Base-by-base conservation (phyloP, 2,113 vertebrate genomes). In the Numenius arquata region DNA sequence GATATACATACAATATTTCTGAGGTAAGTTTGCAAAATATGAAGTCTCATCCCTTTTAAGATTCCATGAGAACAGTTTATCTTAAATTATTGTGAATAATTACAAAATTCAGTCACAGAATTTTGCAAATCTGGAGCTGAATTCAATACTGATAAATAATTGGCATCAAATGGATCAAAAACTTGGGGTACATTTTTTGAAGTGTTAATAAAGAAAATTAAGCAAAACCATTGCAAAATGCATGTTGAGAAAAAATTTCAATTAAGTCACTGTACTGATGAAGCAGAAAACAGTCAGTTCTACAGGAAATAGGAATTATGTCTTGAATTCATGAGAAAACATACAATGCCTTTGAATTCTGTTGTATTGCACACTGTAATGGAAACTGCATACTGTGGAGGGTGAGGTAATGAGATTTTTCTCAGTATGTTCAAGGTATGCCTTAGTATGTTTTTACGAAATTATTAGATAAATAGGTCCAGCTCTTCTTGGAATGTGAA, bases 191-290 rank as follows among this genome's bases (percentile, higher is more conserved):
- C 7, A 32, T 63, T 81, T 50, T 77, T 73, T n/a, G 38, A 91
- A 92, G 73, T 97, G 90, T 85, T 96, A 95, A 95, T 89, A 73
- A 93, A 94, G 93, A 94, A 55, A 90, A 93, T 45, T 9, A 83
- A 94, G 77, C 23, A 96, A 91, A 97, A 55, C 5, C 17, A 58
- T 80, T 97, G 84, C 41, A 96, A 95, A 97, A 95, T 88, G 41
- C 95, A 84, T 78, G 30, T 95, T 96, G 70, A 95, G 82, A 97
- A 94, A 76, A 14, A 81, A 58, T 96, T 97, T 95, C 82, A 96
- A 85, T 96, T 95, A 96, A 95, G 91, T 96, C 76, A 66, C 80
- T 94, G 71, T 77, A 90, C 15, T 91, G 89, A 36, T 95, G 89
- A 95, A 95, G 85, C 68, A 97, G 82, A 95, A 96, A 97, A 94